Evolutionary conservation across 1,140 invertebrate species (phyloP).

Genomic region (Hormaphis cornu): DNA sequence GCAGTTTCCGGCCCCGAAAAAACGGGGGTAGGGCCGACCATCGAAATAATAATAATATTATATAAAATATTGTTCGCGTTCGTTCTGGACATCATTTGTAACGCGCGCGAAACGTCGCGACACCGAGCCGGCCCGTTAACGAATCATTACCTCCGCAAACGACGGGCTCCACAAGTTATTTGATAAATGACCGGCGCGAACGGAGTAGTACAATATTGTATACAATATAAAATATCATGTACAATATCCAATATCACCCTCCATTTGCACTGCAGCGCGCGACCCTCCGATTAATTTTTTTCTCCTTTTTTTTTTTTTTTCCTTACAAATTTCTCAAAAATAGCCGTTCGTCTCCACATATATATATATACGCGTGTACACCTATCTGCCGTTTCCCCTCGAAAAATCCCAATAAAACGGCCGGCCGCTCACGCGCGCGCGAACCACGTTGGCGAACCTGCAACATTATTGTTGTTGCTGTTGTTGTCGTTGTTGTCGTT

Average conservation of each 20-base stretch:
- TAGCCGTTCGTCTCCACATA: neutral
- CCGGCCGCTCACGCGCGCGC: neutral
- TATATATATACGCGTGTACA: no score
- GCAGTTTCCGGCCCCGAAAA: no score
- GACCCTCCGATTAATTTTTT: constrained; percentile 17
- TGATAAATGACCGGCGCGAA: constrained; percentile 22
- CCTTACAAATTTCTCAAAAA: constrained; percentile 14
- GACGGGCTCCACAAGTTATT: constrained; percentile 21
- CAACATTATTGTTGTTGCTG: constrained; percentile 2
- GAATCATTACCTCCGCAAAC: constrained; percentile 29
- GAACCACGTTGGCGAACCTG: neutral
- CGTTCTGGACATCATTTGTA: constrained; percentile 32
- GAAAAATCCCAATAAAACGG: constrained; percentile 2
- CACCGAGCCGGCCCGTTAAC: constrained; percentile 26
- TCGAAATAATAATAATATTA: no score
- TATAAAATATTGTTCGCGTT: no score
- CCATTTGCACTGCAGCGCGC: neutral
- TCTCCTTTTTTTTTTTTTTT: neutral
- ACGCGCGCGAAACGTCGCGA: constrained; percentile 14
- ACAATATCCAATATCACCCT: constrained; percentile 30
- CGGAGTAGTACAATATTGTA: no score
- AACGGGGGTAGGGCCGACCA: no score
- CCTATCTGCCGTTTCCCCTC: neutral
- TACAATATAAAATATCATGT: no score
- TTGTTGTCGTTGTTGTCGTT: no score